Conservation (phyloP, 2,888 invertebrate species). For the Conchocele bisecta region DNA sequence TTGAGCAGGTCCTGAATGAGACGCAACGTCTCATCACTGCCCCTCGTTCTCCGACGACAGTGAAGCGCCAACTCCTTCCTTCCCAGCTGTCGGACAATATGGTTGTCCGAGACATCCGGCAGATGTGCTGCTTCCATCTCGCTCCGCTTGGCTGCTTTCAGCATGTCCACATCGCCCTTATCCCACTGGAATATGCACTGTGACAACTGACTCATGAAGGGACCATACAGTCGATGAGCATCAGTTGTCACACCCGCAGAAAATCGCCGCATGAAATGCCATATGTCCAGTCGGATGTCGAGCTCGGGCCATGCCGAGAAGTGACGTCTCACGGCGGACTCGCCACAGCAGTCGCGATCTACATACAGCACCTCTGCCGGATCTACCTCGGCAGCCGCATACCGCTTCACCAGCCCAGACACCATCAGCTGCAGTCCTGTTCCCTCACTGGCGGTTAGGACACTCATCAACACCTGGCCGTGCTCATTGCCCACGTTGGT, state of each 20-base stretch:
- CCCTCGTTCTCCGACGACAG: conserved; percentile 55
- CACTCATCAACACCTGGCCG: conserved; percentile 61
- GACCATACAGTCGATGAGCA: conserved; percentile 52
- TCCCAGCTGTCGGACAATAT: conserved; percentile 30
- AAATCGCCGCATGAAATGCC: conserved; percentile 63
- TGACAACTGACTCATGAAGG: conserved; percentile 55
- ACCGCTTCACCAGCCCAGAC: conserved; percentile 50
- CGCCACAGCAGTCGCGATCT: conserved; percentile 62
- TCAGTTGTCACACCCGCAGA: conserved; percentile 47
- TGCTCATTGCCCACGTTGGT: conserved; percentile 67
- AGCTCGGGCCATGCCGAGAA: conserved; percentile 26
- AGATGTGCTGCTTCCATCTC: conserved; percentile 38
- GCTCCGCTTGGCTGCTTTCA: conserved; percentile 39
- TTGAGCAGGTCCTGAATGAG: conserved; percentile 37
- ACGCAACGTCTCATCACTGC: conserved; percentile 25
- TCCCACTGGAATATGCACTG: conserved; percentile 39
- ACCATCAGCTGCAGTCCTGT: conserved; percentile 49
- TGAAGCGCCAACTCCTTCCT: conserved; percentile 51
- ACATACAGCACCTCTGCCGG: conserved; percentile 59
- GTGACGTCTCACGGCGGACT: neutral
- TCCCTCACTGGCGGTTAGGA: conserved; percentile 60
- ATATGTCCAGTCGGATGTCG: conserved; percentile 54
- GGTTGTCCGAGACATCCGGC: conserved; percentile 8
- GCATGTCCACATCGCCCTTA: conserved; percentile 7
- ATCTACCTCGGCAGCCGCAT: conserved; percentile 28